Evolutionary conservation across 1,140 invertebrate genomes (phyloP).

Genomic region (Heliconius congener): DNA sequence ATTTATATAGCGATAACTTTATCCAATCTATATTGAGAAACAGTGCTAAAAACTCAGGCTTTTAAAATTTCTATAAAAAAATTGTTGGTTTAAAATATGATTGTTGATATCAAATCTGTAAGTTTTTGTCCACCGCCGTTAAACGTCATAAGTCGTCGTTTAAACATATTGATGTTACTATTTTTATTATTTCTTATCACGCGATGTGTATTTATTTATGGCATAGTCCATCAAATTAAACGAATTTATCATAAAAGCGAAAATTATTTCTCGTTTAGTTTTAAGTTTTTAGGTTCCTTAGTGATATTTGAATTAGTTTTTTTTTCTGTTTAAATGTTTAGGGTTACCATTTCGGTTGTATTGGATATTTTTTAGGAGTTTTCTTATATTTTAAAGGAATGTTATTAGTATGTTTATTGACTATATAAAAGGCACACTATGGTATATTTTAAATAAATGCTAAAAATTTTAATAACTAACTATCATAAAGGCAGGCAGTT

Average conservation of each 20-base stretch:
- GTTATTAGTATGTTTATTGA: background rate
- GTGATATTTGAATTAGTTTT: conserved; percentile 12
- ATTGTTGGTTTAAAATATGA: conserved; percentile 18
- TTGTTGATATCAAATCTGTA: conserved; percentile 26
- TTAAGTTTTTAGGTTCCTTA: conserved; percentile 15
- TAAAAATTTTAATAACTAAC: conserved; percentile 2
- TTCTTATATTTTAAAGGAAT: background rate
- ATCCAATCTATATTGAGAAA: background rate
- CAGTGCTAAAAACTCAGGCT: conserved; percentile 3
- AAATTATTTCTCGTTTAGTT: background rate
- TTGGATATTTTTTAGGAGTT: background rate
- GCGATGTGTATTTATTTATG: background rate
- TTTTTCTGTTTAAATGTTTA: conserved; percentile 15
- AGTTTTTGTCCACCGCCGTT: conserved; percentile 18
- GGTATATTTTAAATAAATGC: background rate
- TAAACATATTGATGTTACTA: background rate
- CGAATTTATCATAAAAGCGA: background rate
- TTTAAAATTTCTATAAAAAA: conserved; percentile 23
- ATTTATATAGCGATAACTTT: background rate
- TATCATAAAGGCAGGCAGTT: conserved; percentile 18
- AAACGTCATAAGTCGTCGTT: background rate
- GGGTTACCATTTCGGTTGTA: conserved; percentile 29
- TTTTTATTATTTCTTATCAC: background rate
- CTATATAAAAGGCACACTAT: background rate
- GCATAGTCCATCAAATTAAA: background rate